Evolutionary conservation across 1,140 invertebrate genomes (phyloP), one percentile per base, ranked within the genome.

Genomic region (Drosophila guanche): DNA sequence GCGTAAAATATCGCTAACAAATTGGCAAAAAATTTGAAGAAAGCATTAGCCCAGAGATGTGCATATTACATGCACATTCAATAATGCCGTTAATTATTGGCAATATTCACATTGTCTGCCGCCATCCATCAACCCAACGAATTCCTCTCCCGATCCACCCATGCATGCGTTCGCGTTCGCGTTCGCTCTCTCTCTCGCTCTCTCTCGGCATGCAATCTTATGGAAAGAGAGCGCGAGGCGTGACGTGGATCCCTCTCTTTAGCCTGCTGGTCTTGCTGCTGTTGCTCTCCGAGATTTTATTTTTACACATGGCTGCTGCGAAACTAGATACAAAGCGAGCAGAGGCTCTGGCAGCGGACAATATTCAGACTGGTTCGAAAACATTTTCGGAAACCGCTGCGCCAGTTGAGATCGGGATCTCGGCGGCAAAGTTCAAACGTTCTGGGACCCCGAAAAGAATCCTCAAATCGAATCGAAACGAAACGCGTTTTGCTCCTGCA

Each of bases 341-440:
- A 22, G 57, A 54, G 54, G 58, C 48, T 54, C 47, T 33, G 45
- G 57, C 54, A 41, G 61, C 61, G 29, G 41, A 10, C 16, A 45
- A 73, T 70, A 54, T 76, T 78, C 37, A 37, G 55, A 75, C 59
- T 52, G 77, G 81, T 88, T 88, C 53, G 71, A 88, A 76, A 75
- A 85, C 58, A 70, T 81, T 85, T 79, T 88, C 71, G 76, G 56
- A 79, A 86, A 73, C 56, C 57, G 43, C 53, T 59, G 80, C 76
- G 81, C 48, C 89, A 90, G 89, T 90, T 90, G 80, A 74, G 68
- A 88, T 90, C 90, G 73, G 74, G 85, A 90, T 89, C 78, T 37
- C 33, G 33, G 33, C 85, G 89, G 72, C 54, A 77, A 90, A 75
- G 79, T 84, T 76, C 57, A 80, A 84, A 63, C 79, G 72, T 79